Conservation (phyloP, 2,888 invertebrate species). For the Xylocampa areola region DNA sequence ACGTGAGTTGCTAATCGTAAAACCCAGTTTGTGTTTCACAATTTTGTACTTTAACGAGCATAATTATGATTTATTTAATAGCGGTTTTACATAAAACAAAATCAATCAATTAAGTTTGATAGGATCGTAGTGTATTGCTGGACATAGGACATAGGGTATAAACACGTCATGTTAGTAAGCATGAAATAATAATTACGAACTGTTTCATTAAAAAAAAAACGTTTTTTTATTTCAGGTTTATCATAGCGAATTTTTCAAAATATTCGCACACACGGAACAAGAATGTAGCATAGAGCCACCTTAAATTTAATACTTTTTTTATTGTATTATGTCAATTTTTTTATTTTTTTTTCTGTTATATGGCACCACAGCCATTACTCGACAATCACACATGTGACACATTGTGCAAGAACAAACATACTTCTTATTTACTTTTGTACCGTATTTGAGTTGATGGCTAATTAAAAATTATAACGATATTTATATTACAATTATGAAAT, state of each 20-base stretch:
- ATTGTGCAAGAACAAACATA: conserved; percentile 77
- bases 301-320: conserved; percentile 87
- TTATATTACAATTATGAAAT: not conserved
- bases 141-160: no score
- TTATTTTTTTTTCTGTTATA: conserved; percentile 82
- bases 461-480: conserved; percentile 11
- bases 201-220: no score
- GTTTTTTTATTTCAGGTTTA: no score
- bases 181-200: not conserved
- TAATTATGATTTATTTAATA: no score
- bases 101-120: no score
- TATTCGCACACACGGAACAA: conserved; percentile 65
- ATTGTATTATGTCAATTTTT: conserved; percentile 88
- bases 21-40: no score
- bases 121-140: no score
- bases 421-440: conserved; percentile 54
- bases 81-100: no score
- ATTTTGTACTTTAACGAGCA: no score
- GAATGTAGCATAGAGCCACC: conserved; percentile 75
- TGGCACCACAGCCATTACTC: conserved; percentile 85
- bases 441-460: conserved; percentile 38
- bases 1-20: no score
- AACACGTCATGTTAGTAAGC: no score
- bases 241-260: conserved; percentile 26
- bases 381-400: conserved; percentile 72